Base-by-base conservation (phyloP, 2,888 invertebrate genomes). In the Tetramorium bicarinatum region DNA sequence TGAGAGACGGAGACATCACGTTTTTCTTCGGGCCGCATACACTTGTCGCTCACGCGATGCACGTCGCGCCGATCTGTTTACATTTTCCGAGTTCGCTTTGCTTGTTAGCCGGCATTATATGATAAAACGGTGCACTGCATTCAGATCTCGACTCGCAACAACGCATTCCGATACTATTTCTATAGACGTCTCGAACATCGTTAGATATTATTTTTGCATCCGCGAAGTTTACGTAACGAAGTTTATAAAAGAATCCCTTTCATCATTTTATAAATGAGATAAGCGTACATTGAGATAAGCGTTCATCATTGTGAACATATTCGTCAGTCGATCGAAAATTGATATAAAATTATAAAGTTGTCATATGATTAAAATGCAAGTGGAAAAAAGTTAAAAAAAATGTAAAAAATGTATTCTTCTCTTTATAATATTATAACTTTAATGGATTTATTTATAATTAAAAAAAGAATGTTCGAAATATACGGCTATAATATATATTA, bases 51-150 rank as follows among this genome's bases (percentile, higher is more conserved):
- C 79, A 59, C 79, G 72, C 44, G 72, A 71, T 34, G 71, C 34
- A 47, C 8, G 56, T 71, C 34, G 56, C 21, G 56, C 34, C 18
- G 47, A 79, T 72, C 74, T 79, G 47, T 79, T 69, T 69, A 79
- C 56, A 59, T 59, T 79, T 71, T 72, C 38, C 74, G 29, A 72
- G 18, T 18, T 79, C 25, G 18, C 4, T 34, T 21, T 18, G 25
- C 25, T 79, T 21, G 47, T 47, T 21, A 38, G 34, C 25, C 29
- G 47, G 29, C 25, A 18, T 56, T 69, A 18, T 21, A 54, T 8
- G 47, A 59, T 34, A 59, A 47, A 59, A 79, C 59, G 34, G 15
- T 69, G 59, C 44, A 41, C 4, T 13, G 34, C n/a, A 2, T 56
- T 34, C 25, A 52, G 18, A 18, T 1, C n/a, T 18, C 18, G 41